Base-by-base conservation (phyloP, 2,888 invertebrate genomes). In the Acrobasis suavella region DNA sequence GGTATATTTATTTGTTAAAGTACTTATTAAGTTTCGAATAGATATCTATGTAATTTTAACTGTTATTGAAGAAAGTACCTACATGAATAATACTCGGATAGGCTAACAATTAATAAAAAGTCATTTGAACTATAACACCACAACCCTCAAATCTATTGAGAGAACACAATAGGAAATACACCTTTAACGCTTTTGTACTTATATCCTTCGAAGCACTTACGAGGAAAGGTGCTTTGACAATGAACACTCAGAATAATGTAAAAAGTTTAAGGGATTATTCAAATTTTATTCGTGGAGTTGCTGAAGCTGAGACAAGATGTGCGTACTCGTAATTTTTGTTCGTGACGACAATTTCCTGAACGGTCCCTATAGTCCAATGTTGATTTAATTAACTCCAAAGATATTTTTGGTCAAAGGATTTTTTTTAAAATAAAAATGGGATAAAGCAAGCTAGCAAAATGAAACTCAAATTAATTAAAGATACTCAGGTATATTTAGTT, bases 261-360 rank as follows among this genome's bases (percentile, higher is more conserved):
- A 61, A 62, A 67, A 65, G 50, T 67, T 62, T 65, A 49, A 50
- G 32, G 50, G 51, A 58, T 63, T 65, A 64, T 67, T 67, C 61
- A 64, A 67, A 64, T 62, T 62, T 52, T 64, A 67, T 67, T 60
- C 54, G 62, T 58, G 58, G 62, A 65, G 55, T 62, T 64, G 64
- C 56, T 64, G 60, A 65, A 61, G 51, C 50, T 52, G 58, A 54
- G 60, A 14, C 63, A 58, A 37, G 39, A 37, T 37, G 50, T 59
- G 15, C n/a, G 14, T 37, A 7, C n/a, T 59, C 16, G 32, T 46
- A 22, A 37, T 37, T 51, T 39, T 39, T 50, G 16, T 50, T 15
- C 22, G 14, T 50, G 17, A 17, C 15, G 15, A 54, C 17, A 38
- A 51, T 39, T 22, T 52, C n/a, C 22, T n/a, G 14, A 32, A 14